Base-by-base conservation (phyloP, 2,888 invertebrate species). In the Cryptus armator region DNA sequence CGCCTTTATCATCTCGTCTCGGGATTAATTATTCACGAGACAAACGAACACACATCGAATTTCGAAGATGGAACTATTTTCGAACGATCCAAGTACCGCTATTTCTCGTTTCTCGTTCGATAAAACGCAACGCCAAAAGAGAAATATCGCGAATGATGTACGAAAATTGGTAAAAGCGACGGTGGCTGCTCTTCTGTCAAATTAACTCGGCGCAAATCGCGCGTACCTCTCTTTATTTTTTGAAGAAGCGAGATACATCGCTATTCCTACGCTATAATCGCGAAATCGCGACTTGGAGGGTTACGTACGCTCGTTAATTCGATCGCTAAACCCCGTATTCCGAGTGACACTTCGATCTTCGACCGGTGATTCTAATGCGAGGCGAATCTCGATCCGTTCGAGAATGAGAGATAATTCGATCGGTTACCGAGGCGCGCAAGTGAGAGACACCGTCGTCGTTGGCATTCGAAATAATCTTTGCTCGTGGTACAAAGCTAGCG, bases 1-100 rank as follows among this genome's bases (percentile, higher is more conserved):
- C 16, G 59, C 29, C n/a, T 59, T 48, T 71, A 68, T 37, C 46
- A 74, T 48, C 44, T 66, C 66, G 56, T 68, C 4, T 62, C 75
- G 81, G 66, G 75, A 75, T 81, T 81, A 85, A 82, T 85, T 79
- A 85, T 85, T 85, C 70, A 85, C 75, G 59, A n/a, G 56, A 19
- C 66, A 16, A 24, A 24, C 51, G 24, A 19, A 19, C 43, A 51
- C 48, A 14, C 74, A 2, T 37, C 37, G 37, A 19, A 56, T 37
- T 37, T 37, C 53, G 53, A 43, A 56, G 53, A 32, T 29, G 46
- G 70, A 79, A 59, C 53, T 70, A 81, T 84, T 84, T 84, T 84
- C 76, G 56, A 79, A 79, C 76, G 43, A 51, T 75, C 74, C 1
- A 19, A 19, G 19, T 1, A 19, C 0, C 44, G 74, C n/a, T n/a